Evolutionary conservation across 2,797 vertebrate genomes (phyloP), one percentile per base, ranked within the genome.

Genomic region (Gymnoscopelus braueri): DNA sequence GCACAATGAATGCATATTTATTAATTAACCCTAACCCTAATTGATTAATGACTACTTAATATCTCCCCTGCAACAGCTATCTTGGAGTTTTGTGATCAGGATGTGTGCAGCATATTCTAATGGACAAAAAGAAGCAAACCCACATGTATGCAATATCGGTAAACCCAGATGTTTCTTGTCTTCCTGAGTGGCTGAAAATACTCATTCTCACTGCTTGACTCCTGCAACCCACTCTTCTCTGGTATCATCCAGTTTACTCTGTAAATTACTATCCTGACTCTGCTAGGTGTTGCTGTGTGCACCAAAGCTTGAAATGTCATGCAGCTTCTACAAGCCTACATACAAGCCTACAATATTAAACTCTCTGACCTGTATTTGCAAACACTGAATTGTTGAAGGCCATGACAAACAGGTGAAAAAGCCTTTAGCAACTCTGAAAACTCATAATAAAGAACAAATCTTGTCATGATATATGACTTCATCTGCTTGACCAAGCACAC

Each of bases 1-100:
- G 35, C 6, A 13, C 10, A 39, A 49, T 24, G 10, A n/a, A 0
- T 64, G 53, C 52, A 19, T 44, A 26, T 56, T 14, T 13, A 47
- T 13, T 4, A 13, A 19, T 8, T 64, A 9, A 56, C 54, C 14
- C 29, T 60, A 6, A 15, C 1, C 15, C 19, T 26, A 0, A 7
- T 13, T 48, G 1, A 3, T 8, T 66, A 26, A 76, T 5, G 7
- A 69, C 23, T 65, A 3, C 19, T n/a, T 29, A 71, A 0, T 26
- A 1, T 64, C 64, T 74, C 80, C 60, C 63, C 72, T 69, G 10
- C 60, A 63, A 78, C 89, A 97, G 96, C 91, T 69, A 95, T 96
- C 81, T 87, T 98, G 81, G 90, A 95, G 78, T 96, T 97, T 89
- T 98, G 96, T 88, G 91, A 86, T 73, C 94, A 94, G 65, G 95